Evolutionary conservation across 37 sponge, comb jelly and placozoan species (phyloP).

Genomic region (Cladorhizidae sp.): DNA sequence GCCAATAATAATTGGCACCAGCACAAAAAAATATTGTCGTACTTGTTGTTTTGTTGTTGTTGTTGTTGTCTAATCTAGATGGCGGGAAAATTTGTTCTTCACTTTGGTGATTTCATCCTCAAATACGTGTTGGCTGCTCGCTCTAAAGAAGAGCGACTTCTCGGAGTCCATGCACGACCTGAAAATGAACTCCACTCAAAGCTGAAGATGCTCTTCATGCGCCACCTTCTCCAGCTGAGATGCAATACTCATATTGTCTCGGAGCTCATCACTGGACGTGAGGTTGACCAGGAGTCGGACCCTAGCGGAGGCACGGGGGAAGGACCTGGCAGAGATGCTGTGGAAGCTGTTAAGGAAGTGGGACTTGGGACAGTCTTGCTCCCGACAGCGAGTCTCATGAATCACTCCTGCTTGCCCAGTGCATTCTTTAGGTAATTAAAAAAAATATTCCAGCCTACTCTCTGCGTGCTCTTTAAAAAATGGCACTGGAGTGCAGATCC

Average conservation of each 20-base stretch:
- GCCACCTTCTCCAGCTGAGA: slow-evolving; percentile 59
- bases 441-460: background rate
- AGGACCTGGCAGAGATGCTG: background rate
- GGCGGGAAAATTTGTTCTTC: slow-evolving; percentile 1
- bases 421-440: slow-evolving; percentile 54
- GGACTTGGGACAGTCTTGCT: slow-evolving; percentile 48
- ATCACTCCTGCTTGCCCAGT: slow-evolving; percentile 74
- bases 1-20: too few relatives aligned
- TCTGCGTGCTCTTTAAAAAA: background rate
- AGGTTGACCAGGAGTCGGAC: background rate
- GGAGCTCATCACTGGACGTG: background rate
- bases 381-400: slow-evolving; percentile 60
- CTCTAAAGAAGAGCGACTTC: background rate
- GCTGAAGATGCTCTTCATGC: slow-evolving; percentile 46
- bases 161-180: too few relatives aligned
- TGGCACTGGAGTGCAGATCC: too few relatives aligned
- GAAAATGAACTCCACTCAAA: background rate
- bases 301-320: too few relatives aligned
- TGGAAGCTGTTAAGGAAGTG: slow-evolving; percentile 33
- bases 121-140: background rate
- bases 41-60: too few relatives aligned
- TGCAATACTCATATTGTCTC: slow-evolving; percentile 62
- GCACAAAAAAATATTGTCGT: too few relatives aligned
- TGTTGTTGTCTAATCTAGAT: slow-evolving; percentile 10
- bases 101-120: slow-evolving; percentile 28